phyloP scores from a whole-genome alignment of 2,113 vertebrate genomes.

The Cariama cristata region DNA sequence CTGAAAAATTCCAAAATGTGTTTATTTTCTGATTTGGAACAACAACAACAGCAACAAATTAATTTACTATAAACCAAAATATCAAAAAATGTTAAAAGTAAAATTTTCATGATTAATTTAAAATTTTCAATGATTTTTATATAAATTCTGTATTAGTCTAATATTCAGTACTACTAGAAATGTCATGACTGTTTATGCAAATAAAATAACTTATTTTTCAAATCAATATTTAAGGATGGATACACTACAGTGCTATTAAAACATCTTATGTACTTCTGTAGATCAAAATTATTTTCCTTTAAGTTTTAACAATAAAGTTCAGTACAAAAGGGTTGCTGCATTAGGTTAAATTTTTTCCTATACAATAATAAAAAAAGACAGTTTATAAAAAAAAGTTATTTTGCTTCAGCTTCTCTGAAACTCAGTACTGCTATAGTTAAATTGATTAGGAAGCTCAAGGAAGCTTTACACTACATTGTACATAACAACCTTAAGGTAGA shows the following conservation, averaged over 20 bases:
- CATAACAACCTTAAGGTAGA: neutral
- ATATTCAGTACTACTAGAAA: neutral
- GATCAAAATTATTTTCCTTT: neutral
- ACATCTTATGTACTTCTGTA: neutral
- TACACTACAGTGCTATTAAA: neutral
- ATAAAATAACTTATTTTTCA: neutral
- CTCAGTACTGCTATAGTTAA: neutral
- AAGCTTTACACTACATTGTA: neutral
- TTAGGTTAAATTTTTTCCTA: neutral
- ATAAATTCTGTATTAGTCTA: neutral
- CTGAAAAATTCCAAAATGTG: neutral
- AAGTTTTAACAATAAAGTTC: neutral
- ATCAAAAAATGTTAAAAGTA: neutral
- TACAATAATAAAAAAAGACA: neutral
- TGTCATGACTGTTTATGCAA: neutral
- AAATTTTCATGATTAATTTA: neutral
- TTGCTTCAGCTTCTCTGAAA: neutral
- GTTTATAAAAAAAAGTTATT: neutral
- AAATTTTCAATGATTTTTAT: neutral
- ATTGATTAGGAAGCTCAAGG: neutral
- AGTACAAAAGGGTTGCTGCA: neutral
- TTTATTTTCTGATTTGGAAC: neutral
- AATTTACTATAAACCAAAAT: neutral
- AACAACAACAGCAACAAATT: neutral
- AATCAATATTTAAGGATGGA: neutral